Percentiles rank a stretch among this genome's conserved stretches.
Evolutionary conservation across 2,888 invertebrate genomes (phyloP).

Genomic region (Seira ritae): DNA sequence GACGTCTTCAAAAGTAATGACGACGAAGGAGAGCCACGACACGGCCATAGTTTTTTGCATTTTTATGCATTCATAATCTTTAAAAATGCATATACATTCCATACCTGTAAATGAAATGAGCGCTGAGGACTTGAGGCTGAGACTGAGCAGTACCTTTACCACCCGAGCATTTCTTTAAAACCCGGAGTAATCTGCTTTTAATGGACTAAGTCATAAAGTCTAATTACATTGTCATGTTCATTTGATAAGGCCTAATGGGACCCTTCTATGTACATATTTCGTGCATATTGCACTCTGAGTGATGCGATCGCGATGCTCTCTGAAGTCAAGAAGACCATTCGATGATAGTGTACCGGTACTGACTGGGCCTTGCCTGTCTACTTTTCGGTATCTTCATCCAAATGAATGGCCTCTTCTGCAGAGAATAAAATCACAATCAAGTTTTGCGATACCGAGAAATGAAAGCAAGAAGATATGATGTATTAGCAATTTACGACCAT

Average conservation of each 20-base stretch:
- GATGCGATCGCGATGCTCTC: no score
- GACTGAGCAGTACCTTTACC: no score
- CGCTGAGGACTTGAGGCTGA: neutral
- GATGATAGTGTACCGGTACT: neutral
- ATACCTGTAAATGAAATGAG: neutral
- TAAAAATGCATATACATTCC: neutral
- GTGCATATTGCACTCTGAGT: neutral
- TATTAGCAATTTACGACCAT: constrained; percentile 43
- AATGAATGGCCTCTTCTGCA: constrained; percentile 36
- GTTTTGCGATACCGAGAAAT: constrained; percentile 24
- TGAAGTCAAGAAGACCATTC: no score
- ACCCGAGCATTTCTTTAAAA: no score
- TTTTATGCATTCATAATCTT: constrained; percentile 9
- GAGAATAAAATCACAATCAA: constrained; percentile 23
- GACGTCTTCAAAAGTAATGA: no score
- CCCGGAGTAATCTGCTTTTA: constrained; percentile 63
- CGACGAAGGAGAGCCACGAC: no score
- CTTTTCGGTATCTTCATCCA: no score
- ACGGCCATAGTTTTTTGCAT: neutral
- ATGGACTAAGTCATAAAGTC: constrained; percentile 65
- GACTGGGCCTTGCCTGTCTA: neutral
- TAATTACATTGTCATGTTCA: constrained; percentile 67
- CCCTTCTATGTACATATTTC: constrained; percentile 41
- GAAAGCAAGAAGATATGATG: neutral
- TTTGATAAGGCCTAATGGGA: constrained; percentile 58